Conservation (phyloP, 2,888 invertebrate genomes). For the Temnothorax ravouxi region DNA sequence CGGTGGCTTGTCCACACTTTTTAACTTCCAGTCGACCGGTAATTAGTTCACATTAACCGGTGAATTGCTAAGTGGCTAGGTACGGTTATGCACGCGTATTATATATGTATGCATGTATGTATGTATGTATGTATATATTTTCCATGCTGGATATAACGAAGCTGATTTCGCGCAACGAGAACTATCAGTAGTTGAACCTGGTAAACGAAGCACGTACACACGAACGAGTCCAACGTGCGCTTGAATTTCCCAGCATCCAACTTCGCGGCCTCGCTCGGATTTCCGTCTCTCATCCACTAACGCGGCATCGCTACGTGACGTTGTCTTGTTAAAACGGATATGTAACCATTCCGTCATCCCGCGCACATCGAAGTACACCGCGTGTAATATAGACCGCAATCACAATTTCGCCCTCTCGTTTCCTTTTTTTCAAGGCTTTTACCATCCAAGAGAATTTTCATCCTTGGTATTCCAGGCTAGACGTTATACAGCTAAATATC, state of each 20-base stretch:
- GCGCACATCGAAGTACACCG: constrained; percentile 6
- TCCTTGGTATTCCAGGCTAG: not conserved
- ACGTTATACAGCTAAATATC: constrained; percentile 7
- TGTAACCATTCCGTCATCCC: constrained; percentile 45
- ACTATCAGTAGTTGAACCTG: constrained; percentile 30
- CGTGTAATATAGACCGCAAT: constrained; percentile 36
- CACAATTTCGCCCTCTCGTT: constrained; percentile 17
- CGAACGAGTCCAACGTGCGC: constrained; percentile 45
- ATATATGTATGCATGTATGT: not conserved
- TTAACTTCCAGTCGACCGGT: constrained; percentile 81
- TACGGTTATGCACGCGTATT: constrained; percentile 16
- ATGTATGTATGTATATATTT: not conserved
- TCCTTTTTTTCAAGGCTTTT: constrained; percentile 16
- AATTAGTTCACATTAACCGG: constrained; percentile 83
- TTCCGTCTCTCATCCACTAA: constrained; percentile 43
- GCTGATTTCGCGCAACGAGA: constrained; percentile 37
- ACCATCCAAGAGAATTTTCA: constrained; percentile 18
- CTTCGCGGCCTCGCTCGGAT: constrained; percentile 50
- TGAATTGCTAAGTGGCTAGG: constrained; percentile 70
- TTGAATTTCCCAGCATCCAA: constrained; percentile 49
- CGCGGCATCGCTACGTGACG: constrained; percentile 47
- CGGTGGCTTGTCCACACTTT: constrained; percentile 81
- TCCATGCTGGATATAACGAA: constrained; percentile 18
- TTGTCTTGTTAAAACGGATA: constrained; percentile 54
- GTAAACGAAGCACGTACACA: constrained; percentile 40